A percentile compares a stretch with the other conserved stretches of the same genome.
These are phyloP conservation scores for Acinonyx jubatus DNA, from an alignment of 2,113 vertebrate species.

Conservation along the genomic window DNA sequence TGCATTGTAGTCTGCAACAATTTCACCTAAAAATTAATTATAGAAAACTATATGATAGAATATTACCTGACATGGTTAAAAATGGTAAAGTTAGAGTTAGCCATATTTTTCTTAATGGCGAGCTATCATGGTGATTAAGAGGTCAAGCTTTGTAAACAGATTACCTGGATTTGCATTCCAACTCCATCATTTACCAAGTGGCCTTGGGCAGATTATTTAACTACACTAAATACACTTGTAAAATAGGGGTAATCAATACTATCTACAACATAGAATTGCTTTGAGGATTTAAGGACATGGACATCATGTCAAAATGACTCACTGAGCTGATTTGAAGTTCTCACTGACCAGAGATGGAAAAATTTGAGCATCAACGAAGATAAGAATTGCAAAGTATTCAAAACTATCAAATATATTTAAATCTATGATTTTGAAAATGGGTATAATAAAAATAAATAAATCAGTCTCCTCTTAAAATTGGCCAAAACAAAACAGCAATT, in stretches of 20 bases:
- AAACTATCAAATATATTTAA: not conserved
- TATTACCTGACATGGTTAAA: not conserved
- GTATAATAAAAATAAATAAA: not conserved
- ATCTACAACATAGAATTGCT: not conserved
- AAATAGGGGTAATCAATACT: not conserved
- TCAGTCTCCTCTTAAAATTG: not conserved
- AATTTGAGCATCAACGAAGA: not conserved
- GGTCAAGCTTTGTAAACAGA: not conserved
- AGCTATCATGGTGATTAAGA: not conserved
- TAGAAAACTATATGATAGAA: not conserved
- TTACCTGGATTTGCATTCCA: not conserved
- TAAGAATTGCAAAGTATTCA: not conserved
- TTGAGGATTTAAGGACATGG: not conserved
- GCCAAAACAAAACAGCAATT: not conserved
- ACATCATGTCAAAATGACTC: not conserved
- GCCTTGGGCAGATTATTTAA: not conserved
- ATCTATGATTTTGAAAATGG: not conserved
- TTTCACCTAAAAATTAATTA: not conserved
- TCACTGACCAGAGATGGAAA: not conserved
- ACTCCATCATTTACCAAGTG: not conserved
- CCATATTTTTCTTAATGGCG: not conserved
- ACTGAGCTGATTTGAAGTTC: not conserved
- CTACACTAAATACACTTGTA: not conserved
- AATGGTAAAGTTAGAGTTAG: not conserved
- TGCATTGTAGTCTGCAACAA: not conserved